Conservation (phyloP, 2,797 vertebrate genomes). For the Coregonus suidteri region DNA sequence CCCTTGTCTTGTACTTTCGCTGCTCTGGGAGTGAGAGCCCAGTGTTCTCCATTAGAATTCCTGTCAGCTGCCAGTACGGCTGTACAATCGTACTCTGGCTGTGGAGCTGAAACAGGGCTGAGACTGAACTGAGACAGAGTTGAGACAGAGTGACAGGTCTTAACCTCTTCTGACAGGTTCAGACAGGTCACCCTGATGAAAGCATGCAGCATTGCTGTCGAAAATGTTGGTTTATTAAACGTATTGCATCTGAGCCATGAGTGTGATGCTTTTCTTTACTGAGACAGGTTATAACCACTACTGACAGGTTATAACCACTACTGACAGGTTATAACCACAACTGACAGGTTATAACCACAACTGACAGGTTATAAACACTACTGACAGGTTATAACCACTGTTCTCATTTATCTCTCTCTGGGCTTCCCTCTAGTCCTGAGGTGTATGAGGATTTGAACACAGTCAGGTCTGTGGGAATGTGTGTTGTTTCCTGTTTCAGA, state of each 20-base stretch:
- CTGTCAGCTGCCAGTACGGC: background rate
- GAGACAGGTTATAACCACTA: too few species aligned
- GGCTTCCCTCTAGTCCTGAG: background rate
- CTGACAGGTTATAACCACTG: too few species aligned
- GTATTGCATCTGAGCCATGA: too few species aligned
- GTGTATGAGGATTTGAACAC: background rate
- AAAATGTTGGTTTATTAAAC: too few species aligned
- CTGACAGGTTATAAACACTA: too few species aligned
- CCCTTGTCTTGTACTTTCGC: background rate
- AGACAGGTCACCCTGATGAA: too few species aligned
- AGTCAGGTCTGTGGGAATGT: background rate
- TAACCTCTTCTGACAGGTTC: background rate
- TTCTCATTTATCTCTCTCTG: background rate
- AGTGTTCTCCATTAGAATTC: constrained; percentile 3
- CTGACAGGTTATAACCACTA: too few species aligned
- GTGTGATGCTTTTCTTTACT: background rate
- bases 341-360: too few species aligned
- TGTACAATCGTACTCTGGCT: background rate
- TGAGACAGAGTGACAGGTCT: background rate
- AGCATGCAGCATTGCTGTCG: too few species aligned
- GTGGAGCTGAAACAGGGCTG: background rate
- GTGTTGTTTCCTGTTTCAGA: background rate
- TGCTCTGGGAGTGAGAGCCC: background rate
- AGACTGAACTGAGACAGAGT: background rate
- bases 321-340: too few species aligned